Evolutionary conservation across 2,797 vertebrate genomes (phyloP).

Genomic region (Iguana delicatissima): DNA sequence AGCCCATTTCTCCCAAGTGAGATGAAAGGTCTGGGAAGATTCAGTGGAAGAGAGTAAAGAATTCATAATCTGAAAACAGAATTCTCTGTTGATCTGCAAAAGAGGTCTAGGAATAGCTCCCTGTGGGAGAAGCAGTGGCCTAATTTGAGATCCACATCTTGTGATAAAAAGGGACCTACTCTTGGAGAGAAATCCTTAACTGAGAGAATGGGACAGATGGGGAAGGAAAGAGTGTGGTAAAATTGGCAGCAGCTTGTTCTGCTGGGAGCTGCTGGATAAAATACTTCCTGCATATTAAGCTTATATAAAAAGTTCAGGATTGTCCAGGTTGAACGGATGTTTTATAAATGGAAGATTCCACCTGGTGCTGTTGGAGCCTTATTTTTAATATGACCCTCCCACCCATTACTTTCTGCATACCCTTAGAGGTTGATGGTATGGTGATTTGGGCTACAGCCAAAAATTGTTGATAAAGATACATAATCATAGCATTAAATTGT

Average conservation of each 20-base stretch:
- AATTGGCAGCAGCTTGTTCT: background rate
- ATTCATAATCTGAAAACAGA: background rate
- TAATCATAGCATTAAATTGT: constrained; percentile 16
- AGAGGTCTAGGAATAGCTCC: background rate
- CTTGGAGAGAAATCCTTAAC: background rate
- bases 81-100: background rate
- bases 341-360: background rate
- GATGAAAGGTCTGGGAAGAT: background rate
- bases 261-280: background rate
- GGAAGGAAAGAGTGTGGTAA: background rate
- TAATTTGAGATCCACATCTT: background rate
- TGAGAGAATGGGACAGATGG: background rate
- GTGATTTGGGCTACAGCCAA: background rate
- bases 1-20: background rate
- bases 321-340: background rate
- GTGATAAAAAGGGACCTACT: background rate
- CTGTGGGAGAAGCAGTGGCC: background rate
- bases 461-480: constrained; percentile 4
- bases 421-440: background rate
- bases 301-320: background rate
- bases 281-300: background rate
- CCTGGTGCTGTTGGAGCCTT: background rate
- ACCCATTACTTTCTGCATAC: background rate
- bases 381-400: background rate
- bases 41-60: background rate